phyloP scores from a whole-genome alignment of 2,113 vertebrate species.

The Amblyopsis rosae region DNA sequence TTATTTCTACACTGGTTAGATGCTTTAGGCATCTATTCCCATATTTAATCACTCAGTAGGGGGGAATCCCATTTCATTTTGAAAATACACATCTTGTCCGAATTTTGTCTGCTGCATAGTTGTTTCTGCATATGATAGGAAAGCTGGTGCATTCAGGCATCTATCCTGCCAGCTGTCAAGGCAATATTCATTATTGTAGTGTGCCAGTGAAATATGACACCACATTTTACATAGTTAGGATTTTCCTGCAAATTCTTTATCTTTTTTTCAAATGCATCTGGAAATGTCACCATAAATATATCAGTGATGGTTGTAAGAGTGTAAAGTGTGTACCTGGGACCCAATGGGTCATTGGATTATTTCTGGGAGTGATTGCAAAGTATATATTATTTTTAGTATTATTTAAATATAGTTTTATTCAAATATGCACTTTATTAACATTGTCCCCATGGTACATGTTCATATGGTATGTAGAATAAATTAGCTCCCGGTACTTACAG shows the following conservation, averaged over 20 bases:
- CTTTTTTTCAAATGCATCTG: background rate
- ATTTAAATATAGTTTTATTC: too few species aligned
- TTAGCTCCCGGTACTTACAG: too few species aligned
- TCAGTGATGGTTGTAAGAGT: background rate
- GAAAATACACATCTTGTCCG: constrained; percentile 32
- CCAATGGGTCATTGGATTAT: too few species aligned
- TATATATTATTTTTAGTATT: too few species aligned
- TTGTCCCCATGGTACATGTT: too few species aligned
- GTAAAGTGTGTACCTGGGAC: too few species aligned
- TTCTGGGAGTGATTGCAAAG: too few species aligned
- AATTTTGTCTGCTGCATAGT: constrained; percentile 16
- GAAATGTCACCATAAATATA: constrained; percentile 1
- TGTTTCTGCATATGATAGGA: constrained; percentile 24
- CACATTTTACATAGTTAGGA: constrained; percentile 10
- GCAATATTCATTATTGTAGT: constrained; percentile 16
- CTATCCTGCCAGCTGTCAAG: constrained; percentile 3
- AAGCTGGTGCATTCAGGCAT: constrained; percentile 20
- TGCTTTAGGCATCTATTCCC: constrained; percentile 39
- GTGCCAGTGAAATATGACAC: constrained; percentile 15
- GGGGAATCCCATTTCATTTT: constrained; percentile 37
- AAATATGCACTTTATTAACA: too few species aligned
- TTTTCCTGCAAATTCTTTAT: background rate
- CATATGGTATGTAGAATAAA: too few species aligned
- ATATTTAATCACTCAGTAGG: constrained; percentile 42
- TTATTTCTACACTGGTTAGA: constrained; percentile 27